Percentiles rank a stretch among this genome's conserved stretches.
These are phyloP conservation scores for Brachionus plicatilis DNA, from an alignment of 1,140 invertebrate species.

Conservation along the genomic window DNA sequence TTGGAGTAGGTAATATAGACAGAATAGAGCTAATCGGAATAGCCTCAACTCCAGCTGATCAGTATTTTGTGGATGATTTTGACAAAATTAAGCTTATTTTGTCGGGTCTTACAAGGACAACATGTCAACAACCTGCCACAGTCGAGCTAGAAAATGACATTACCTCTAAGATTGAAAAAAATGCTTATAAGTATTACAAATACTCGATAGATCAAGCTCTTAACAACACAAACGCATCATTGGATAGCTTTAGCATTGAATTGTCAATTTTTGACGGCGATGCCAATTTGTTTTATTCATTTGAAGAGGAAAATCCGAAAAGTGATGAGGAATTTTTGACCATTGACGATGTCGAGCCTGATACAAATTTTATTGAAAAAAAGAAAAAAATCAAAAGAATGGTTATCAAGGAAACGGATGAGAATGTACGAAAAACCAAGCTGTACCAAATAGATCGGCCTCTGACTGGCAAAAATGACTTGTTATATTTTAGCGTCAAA, in stretches of 20 bases:
- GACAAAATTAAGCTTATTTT: not conserved
- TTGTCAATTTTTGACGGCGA: not conserved
- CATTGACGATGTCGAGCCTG: not conserved
- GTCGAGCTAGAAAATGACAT: not conserved
- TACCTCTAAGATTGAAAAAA: not conserved
- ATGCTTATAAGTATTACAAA: slow-evolving; percentile 5
- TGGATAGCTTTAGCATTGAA: not conserved
- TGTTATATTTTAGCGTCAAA: slow-evolving; percentile 14
- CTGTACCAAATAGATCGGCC: not conserved
- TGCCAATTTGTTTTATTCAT: not conserved
- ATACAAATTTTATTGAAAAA: slow-evolving; percentile 23
- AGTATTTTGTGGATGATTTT: slow-evolving; percentile 12
- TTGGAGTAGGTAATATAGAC: not conserved
- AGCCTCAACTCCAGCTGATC: slow-evolving; percentile 12
- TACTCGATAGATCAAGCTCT: not conserved
- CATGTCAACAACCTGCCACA: slow-evolving; percentile 1
- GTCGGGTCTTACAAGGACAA: not conserved
- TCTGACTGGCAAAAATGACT: not conserved
- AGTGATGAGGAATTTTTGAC: not conserved
- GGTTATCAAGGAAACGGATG: not conserved
- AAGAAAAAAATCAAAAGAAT: not conserved
- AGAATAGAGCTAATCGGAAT: not conserved
- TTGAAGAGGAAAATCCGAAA: slow-evolving; percentile 4
- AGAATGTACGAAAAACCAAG: not conserved
- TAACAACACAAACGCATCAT: not conserved